A percentile compares a stretch with the other conserved stretches of the same genome.
These are phyloP conservation scores for Myotis planiceps DNA, from an alignment of 2,797 vertebrate species.

Conservation along the genomic window DNA sequence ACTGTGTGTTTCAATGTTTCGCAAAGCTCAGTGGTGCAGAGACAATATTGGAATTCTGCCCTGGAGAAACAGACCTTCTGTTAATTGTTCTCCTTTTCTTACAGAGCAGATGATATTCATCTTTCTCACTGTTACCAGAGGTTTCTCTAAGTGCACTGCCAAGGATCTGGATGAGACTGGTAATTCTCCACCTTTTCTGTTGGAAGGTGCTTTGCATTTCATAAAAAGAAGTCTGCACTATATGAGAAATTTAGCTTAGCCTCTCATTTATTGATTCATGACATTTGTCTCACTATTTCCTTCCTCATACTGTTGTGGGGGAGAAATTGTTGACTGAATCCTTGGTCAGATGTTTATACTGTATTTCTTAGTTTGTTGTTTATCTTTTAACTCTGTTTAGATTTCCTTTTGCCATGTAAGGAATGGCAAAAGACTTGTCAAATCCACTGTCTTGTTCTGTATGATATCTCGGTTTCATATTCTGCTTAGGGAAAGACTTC, in stretches of 20 bases:
- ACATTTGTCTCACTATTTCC: not conserved
- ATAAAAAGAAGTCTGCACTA: not conserved
- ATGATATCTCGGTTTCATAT: not conserved
- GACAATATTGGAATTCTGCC: not conserved
- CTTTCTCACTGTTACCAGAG: not conserved
- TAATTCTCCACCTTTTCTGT: not conserved
- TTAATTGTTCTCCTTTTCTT: constrained; percentile 11
- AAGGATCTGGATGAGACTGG: not conserved
- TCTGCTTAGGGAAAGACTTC: not conserved
- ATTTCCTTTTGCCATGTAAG: not conserved
- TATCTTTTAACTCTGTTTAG: not conserved
- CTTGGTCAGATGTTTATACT: not conserved
- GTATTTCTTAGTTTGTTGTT: not conserved
- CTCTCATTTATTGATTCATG: not conserved
- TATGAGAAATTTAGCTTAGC: not conserved
- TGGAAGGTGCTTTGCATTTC: not conserved
- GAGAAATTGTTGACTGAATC: not conserved
- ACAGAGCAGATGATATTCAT: not conserved
- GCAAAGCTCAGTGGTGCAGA: constrained; percentile 15
- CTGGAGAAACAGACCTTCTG: not conserved
- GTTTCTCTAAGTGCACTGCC: not conserved
- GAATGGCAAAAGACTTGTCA: not conserved
- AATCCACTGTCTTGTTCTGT: not conserved
- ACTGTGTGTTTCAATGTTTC: not conserved
- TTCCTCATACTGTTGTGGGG: not conserved